Evolutionary conservation across 2,113 vertebrate genomes (phyloP).

Genomic region (Mormoops blainvillei): DNA sequence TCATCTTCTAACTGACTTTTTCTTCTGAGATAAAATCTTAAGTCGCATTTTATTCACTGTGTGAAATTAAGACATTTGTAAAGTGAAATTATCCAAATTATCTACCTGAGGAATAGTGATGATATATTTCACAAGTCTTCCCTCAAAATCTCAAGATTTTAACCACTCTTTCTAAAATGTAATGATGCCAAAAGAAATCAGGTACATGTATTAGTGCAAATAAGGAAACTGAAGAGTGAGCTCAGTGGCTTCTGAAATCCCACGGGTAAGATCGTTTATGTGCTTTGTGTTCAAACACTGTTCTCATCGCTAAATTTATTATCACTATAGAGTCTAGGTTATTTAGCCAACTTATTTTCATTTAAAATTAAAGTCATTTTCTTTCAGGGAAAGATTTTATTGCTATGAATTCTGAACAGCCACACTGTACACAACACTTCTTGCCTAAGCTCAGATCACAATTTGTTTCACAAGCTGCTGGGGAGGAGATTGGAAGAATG

Average conservation of each 20-base stretch:
- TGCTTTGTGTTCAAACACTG: not conserved
- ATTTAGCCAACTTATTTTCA: not conserved
- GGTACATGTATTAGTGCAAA: not conserved
- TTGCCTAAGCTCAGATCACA: not conserved
- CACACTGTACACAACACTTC: not conserved
- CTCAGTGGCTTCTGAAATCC: not conserved
- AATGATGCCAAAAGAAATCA: not conserved
- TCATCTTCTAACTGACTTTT: not conserved
- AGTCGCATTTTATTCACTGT: not conserved
- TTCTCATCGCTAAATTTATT: not conserved
- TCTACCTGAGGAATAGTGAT: not conserved
- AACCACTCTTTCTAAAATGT: not conserved
- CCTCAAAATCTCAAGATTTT: not conserved
- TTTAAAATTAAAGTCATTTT: conserved; percentile 2
- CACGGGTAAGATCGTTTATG: not conserved
- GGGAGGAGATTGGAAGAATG: not conserved
- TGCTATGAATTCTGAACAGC: not conserved
- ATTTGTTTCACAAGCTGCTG: not conserved
- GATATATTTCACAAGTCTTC: not conserved
- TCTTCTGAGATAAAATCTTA: not conserved
- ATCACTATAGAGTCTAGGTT: not conserved
- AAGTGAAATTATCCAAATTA: not conserved
- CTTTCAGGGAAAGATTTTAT: not conserved
- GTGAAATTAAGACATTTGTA: not conserved
- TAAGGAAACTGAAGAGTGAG: not conserved